Conservation (phyloP, 1,140 invertebrate species). For the Neelides sp. region DNA sequence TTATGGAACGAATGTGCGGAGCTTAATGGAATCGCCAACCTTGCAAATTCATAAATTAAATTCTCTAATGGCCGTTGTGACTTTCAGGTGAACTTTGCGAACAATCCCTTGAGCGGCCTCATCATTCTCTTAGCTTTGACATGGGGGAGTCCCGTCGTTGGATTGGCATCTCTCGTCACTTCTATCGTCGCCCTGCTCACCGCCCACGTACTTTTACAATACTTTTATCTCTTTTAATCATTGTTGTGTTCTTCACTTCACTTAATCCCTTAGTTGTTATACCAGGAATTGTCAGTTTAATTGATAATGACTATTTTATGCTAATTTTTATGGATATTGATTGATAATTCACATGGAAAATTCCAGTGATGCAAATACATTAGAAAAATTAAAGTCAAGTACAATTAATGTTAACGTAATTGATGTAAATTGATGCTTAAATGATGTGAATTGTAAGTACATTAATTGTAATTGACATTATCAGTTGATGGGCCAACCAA, state of each 20-base stretch:
- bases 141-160: conserved; percentile 32
- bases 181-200: conserved; percentile 37
- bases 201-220: conserved; percentile 38
- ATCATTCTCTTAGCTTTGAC: conserved; percentile 35
- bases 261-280: too few relatives aligned
- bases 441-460: not conserved
- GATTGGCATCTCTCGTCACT: conserved; percentile 31
- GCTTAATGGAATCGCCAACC: too few relatives aligned
- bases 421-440: not conserved
- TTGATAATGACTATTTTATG: too few relatives aligned
- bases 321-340: too few relatives aligned
- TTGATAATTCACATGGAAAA: not conserved
- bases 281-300: too few relatives aligned
- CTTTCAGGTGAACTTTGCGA: conserved; percentile 37
- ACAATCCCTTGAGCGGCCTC: conserved; percentile 40
- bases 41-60: too few relatives aligned
- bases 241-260: conserved; percentile 6
- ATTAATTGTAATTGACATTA: too few relatives aligned
- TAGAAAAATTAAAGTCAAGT: not conserved
- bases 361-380: not conserved
- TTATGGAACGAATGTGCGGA: too few relatives aligned
- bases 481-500: conserved; percentile 36
- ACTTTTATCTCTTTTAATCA: not conserved
- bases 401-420: not conserved
- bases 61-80: too few relatives aligned